Conservation (phyloP, 2,113 vertebrate species). For the Prolemur simus region DNA sequence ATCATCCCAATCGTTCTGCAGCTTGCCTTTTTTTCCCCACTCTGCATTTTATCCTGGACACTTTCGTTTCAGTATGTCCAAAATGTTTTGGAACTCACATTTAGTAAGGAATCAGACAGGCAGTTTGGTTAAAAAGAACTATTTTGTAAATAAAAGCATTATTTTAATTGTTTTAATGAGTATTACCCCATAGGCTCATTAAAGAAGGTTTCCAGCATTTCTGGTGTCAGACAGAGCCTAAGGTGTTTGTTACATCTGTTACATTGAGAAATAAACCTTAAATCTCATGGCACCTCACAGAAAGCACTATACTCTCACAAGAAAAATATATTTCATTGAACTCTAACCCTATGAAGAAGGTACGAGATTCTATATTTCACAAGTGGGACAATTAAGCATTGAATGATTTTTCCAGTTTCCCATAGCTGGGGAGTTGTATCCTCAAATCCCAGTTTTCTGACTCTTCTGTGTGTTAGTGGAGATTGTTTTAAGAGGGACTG, state of each 20-base stretch:
- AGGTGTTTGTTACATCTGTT: neutral
- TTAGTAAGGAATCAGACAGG: neutral
- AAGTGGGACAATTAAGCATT: neutral
- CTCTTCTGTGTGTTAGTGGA: neutral
- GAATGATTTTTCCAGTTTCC: neutral
- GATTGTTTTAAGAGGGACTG: neutral
- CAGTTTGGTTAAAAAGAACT: neutral
- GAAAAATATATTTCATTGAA: neutral
- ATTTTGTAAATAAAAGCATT: neutral
- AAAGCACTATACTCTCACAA: neutral
- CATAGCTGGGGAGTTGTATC: too few species aligned
- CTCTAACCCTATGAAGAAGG: neutral
- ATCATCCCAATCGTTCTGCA: neutral
- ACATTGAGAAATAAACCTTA: neutral
- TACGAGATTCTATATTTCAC: neutral
- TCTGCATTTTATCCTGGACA: neutral
- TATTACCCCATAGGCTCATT: neutral
- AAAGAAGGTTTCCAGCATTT: neutral
- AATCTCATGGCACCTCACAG: neutral
- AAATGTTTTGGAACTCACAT: neutral
- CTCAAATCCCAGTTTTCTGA: neutral
- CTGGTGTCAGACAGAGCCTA: neutral
- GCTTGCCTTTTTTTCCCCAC: fast-evolving
- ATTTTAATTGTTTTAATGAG: neutral
- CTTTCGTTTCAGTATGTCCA: neutral